Base-by-base conservation (phyloP, 2,113 vertebrate species). In the Meleagris gallopavo region DNA sequence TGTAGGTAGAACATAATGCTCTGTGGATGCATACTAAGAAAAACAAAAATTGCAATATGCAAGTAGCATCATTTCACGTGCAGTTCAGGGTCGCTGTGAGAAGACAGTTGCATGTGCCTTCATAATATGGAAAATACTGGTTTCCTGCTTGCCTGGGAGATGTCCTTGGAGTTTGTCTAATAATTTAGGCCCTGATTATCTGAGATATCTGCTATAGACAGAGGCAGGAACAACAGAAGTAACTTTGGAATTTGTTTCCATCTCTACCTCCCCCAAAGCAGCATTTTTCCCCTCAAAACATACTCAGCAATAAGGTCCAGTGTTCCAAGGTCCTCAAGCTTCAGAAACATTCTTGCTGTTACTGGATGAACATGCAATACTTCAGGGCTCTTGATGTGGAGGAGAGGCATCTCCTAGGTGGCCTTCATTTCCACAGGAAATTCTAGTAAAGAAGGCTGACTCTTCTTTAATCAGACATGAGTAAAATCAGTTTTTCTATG, bases 231-330 rank as follows among this genome's bases (percentile, higher is more conserved):
- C 19, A 9, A n/a, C 9, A 76, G 3, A 48, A 62, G 24, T 4
- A 21, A 21, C 10, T 48, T 38, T 11, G 30, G 50, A 38, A 62
- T 48, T 25, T 78, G 6, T 54, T 89, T 81, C 43, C 43, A 55
- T 50, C 29, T 69, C 50, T n/a, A 5, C 54, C 36, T 66, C 66
- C 29, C 50, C 78, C 5, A 75, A 87, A 57, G 2, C 2, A 20
- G 2, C 38, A 10, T 29, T 73, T 32, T 25, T 40, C 3, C 19
- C 25, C 46, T 15, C 48, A 40, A 43, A 67, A 76, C 2, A 0
- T 4, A 2, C 27, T 36, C 30, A 84, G 17, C 64, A 50, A 12
- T 0, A 2, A 81, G 34, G 29, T 38, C 1, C 1, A 2, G 4
- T 2, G 9, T 11, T 69, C 38, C 25, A 5, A 62, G 86, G 32